Base-by-base conservation (phyloP, 1,140 invertebrate genomes). In the Calephelis nemesis region DNA sequence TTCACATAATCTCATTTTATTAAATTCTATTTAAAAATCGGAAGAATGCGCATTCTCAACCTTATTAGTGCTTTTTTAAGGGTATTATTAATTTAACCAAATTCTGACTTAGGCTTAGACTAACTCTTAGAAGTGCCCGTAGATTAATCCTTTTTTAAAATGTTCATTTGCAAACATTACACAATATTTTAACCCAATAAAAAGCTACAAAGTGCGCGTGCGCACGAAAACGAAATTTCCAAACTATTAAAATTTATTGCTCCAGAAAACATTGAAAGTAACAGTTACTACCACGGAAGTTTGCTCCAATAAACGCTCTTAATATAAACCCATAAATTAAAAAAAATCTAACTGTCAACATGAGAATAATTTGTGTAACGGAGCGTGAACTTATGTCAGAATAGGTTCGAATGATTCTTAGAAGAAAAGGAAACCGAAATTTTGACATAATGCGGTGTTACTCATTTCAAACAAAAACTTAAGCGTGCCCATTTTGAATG, bases 271-370 rank as follows among this genome's bases (percentile, higher is more conserved):
- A 60, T 60, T 39, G 58, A 60, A 60, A 60, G 58, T 60, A 60
- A 60, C 58, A 60, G 58, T 60, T 60, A 60, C 58, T 60, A 60
- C 58, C 12, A 60, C 58, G 40, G 58, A 60, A 60, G 58, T 60
- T 60, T 60, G 58, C 58, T 60, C 39, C 58, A 60, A 60, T 60
- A 60, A 60, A 60, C 40, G 12, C 7, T 40, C 39, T 39, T 40
- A 60, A 60, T 12, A n/a, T 60, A 60, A 30, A 60, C 40, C 58
- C 58, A 60, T 60, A 60, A 60, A 60, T 60, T 60, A 42, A 30
- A 60, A 60, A 58, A 58, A 58, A 60, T 8, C 58, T 60, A 60
- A 40, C 58, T 60, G 58, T 60, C 54, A 30, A 39, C 58, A 60
- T 60, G 42, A 60, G 58, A 60, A 39, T 30, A 42, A 45, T 45